Conservation (phyloP, 1,140 invertebrate genomes). For the Aphelinus certus region DNA sequence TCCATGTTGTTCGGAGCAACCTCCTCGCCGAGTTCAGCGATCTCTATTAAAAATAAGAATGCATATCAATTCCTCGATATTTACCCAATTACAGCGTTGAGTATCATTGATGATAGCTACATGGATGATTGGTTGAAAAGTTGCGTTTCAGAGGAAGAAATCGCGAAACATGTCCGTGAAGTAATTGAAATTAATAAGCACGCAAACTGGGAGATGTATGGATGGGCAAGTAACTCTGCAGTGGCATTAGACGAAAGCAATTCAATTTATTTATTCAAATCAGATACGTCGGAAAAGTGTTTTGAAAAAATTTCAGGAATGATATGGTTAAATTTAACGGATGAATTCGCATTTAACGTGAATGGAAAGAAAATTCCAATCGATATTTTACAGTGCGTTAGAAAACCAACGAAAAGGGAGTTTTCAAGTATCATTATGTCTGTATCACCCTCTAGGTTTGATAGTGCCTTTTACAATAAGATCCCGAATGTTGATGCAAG, state of each 20-base stretch:
- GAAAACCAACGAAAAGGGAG: no score
- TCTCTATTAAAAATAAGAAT: conserved; percentile 49
- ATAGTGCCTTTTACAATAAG: no score
- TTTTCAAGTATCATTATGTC: no score
- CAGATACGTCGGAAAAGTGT: no score
- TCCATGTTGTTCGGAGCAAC: conserved; percentile 45
- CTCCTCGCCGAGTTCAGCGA: conserved; percentile 49
- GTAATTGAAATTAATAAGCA: conserved; percentile 47
- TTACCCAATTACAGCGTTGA: neutral
- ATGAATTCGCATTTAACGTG: no score
- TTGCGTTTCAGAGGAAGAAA: conserved; percentile 40
- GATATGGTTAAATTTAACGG: no score
- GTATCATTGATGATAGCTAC: conserved; percentile 13
- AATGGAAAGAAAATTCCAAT: no score
- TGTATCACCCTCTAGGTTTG: no score
- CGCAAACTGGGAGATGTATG: conserved; percentile 15
- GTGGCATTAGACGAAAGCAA: neutral
- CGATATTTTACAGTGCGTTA: no score
- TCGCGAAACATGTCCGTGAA: conserved; percentile 37
- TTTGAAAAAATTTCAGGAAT: no score
- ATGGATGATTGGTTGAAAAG: conserved; percentile 14
- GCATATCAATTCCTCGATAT: neutral
- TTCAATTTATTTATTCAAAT: no score
- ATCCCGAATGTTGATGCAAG: no score
- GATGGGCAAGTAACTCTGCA: conserved; percentile 16